phyloP scores from a whole-genome alignment of 2,888 invertebrate genomes.

The Agrypnus murinus region DNA sequence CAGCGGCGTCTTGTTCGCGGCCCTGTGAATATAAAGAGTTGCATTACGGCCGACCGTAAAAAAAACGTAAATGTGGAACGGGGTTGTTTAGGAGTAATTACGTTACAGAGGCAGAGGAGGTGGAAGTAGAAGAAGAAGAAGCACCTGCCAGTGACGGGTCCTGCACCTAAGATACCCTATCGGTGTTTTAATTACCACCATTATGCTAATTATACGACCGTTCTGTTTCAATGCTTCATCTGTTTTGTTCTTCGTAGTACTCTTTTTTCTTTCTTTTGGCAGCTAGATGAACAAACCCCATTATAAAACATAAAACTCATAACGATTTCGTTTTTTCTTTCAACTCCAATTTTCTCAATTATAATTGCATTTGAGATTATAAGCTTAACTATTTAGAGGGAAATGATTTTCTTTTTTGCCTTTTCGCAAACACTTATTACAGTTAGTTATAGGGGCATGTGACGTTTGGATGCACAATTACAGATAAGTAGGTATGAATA shows the following conservation, averaged over 20 bases:
- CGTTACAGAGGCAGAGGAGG: slow-evolving; percentile 51
- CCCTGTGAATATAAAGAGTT: slow-evolving; percentile 72
- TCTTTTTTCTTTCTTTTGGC: too few relatives aligned
- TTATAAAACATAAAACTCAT: slow-evolving; percentile 31
- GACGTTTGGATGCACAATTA: too few relatives aligned
- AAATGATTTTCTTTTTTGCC: too few relatives aligned
- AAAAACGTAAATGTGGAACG: slow-evolving; percentile 57
- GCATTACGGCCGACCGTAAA: slow-evolving; percentile 66
- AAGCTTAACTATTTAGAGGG: too few relatives aligned
- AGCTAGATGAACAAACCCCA: too few relatives aligned
- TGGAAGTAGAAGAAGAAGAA: too few relatives aligned
- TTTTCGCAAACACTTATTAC: too few relatives aligned
- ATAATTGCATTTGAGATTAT: too few relatives aligned
- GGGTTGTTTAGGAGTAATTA: slow-evolving; percentile 61
- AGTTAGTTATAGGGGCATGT: too few relatives aligned
- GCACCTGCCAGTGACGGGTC: slow-evolving; percentile 58
- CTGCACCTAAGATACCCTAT: slow-evolving; percentile 59
- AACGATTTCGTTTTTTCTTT: too few relatives aligned
- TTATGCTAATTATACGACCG: slow-evolving; percentile 62
- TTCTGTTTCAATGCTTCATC: slow-evolving; percentile 57
- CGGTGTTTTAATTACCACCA: slow-evolving; percentile 61
- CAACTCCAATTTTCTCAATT: too few relatives aligned
- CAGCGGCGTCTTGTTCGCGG: slow-evolving; percentile 50
- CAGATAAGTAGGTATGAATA: too few relatives aligned
- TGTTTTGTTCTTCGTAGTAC: slow-evolving; percentile 51